A percentile compares a stretch with the other conserved stretches of the same genome.
Evolutionary conservation across 2,888 invertebrate genomes (phyloP).

Genomic region (Tenthredo scrophulariae): DNA sequence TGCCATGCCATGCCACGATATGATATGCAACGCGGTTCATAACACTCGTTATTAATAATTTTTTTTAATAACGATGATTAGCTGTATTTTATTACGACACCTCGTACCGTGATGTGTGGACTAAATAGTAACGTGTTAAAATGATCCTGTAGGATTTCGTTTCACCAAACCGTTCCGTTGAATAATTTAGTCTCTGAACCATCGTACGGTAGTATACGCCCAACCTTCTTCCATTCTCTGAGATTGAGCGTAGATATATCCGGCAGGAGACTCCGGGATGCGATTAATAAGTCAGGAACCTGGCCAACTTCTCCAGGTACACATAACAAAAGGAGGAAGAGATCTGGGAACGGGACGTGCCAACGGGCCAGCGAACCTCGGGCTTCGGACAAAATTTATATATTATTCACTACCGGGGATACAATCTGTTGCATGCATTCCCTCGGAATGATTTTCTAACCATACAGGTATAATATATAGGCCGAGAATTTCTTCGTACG

Average conservation of each 20-base stretch:
- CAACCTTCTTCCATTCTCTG: constrained; percentile 77
- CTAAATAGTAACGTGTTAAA: neutral
- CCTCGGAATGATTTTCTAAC: neutral
- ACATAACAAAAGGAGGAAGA: constrained; percentile 26
- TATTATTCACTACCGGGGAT: constrained; percentile 62
- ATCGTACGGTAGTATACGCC: constrained; percentile 58
- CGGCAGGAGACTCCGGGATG: neutral
- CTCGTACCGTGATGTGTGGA: no score
- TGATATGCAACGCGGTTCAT: neutral
- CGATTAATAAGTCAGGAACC: constrained; percentile 53
- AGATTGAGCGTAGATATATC: constrained; percentile 75
- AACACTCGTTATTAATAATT: neutral
- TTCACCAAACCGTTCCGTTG: neutral
- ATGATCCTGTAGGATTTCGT: neutral
- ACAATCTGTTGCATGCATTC: constrained; percentile 66
- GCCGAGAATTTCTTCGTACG: no score
- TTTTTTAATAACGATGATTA: neutral
- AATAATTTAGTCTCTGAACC: constrained; percentile 69
- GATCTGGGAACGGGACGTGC: constrained; percentile 22
- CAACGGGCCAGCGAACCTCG: constrained; percentile 24
- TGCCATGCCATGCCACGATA: neutral
- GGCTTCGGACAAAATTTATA: constrained; percentile 53
- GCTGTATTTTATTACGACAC: no score
- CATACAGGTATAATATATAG: no score
- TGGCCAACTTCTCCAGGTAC: neutral